Evolutionary conservation across 2,888 invertebrate genomes (phyloP).

Genomic region (Ochropleura leucogaster): DNA sequence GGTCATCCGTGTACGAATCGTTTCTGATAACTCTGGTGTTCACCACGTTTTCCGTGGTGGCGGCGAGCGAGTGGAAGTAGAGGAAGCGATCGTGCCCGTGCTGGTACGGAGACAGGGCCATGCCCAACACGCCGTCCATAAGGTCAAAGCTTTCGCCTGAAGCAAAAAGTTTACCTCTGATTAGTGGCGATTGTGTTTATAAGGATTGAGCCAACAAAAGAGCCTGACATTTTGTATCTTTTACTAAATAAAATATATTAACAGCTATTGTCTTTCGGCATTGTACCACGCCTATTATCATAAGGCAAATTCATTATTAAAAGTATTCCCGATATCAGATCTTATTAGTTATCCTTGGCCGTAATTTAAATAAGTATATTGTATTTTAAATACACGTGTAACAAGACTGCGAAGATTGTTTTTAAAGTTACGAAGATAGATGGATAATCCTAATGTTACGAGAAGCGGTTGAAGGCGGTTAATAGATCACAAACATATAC

Average conservation of each 20-base stretch:
- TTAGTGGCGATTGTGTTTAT: not conserved
- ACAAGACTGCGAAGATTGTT: not conserved
- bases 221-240: not conserved
- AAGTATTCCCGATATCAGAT: not conserved
- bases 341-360: conserved; percentile 1
- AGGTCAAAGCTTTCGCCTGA: conserved; percentile 92
- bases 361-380: not conserved
- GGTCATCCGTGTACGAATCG: conserved; percentile 84
- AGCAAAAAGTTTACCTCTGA: conserved; percentile 25
- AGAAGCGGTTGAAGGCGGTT: not conserved
- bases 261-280: conserved; percentile 13
- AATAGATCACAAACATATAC: not conserved
- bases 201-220: not conserved
- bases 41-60: conserved; percentile 92
- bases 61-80: conserved; percentile 93
- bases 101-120: conserved; percentile 91
- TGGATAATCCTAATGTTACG: not conserved
- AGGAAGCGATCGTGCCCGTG: conserved; percentile 86
- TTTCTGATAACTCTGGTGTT: conserved; percentile 91
- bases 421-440: not conserved
- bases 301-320: not conserved
- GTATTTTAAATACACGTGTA: not conserved
- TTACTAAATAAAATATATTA: not conserved
- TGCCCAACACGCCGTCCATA: conserved; percentile 93
- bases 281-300: conserved; percentile 13